A percentile compares a stretch with the other conserved stretches of the same genome.
These are phyloP conservation scores for Diphyllodes magnificus DNA, from an alignment of 2,113 vertebrate genomes.

Conservation along the genomic window DNA sequence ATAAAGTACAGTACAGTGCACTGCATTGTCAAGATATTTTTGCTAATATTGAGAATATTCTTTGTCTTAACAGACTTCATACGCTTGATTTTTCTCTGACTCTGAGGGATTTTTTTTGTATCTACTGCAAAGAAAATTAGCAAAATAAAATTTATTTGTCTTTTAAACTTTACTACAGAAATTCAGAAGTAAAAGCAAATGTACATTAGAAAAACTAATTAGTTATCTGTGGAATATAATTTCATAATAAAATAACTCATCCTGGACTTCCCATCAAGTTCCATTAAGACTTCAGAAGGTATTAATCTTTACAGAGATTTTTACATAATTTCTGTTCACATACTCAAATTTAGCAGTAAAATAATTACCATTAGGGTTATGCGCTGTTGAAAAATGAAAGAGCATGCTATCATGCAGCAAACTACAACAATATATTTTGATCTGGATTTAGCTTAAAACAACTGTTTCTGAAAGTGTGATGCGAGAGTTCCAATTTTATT, in stretches of 20 bases:
- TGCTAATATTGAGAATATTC: background rate
- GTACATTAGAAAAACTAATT: background rate
- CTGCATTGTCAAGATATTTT: background rate
- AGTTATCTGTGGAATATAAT: background rate
- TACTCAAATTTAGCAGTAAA: slow-evolving; percentile 12
- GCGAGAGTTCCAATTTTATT: slow-evolving; percentile 26
- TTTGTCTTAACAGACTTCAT: background rate
- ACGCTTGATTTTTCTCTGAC: background rate
- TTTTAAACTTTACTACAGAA: background rate
- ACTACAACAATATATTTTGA: slow-evolving; percentile 30
- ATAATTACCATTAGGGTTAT: background rate
- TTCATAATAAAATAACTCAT: slow-evolving; percentile 8
- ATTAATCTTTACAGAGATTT: background rate
- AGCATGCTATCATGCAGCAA: background rate
- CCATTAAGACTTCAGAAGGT: background rate
- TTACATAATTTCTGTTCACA: background rate
- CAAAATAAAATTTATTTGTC: background rate
- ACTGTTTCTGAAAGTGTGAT: slow-evolving; percentile 34
- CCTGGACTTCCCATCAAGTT: background rate
- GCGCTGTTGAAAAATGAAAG: background rate
- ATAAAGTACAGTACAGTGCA: background rate
- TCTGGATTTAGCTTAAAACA: slow-evolving; percentile 43
- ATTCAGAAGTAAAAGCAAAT: background rate
- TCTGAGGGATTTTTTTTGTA: background rate
- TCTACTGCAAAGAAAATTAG: background rate